A percentile compares a stretch with the other conserved stretches of the same genome.
phyloP scores from a whole-genome alignment of 2,113 vertebrate species.

The Gobiocypris rarus region DNA sequence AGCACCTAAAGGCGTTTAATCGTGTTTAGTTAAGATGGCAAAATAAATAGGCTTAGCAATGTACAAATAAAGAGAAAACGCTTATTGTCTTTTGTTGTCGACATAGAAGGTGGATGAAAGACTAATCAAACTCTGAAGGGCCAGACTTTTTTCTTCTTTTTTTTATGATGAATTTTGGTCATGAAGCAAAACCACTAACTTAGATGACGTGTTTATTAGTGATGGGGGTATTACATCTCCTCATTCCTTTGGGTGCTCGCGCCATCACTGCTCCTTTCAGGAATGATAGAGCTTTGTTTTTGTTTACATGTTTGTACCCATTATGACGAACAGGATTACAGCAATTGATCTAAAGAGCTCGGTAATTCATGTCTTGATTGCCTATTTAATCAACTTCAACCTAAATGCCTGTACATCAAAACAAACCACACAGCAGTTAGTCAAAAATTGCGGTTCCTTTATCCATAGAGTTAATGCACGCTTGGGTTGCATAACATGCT shows the following conservation, averaged over 20 bases:
- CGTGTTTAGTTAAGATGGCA: neutral
- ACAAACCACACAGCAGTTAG: slow-evolving; percentile 33
- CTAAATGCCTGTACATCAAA: slow-evolving; percentile 48
- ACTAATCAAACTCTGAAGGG: neutral
- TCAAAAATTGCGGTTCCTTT: neutral
- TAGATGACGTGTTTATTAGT: neutral
- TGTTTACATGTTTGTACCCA: slow-evolving; percentile 44
- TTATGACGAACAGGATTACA: slow-evolving; percentile 52
- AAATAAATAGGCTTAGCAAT: slow-evolving; percentile 23
- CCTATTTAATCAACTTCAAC: slow-evolving; percentile 55
- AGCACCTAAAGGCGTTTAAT: slow-evolving; percentile 13
- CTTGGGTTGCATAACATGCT: neutral
- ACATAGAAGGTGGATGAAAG: neutral
- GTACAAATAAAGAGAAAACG: neutral
- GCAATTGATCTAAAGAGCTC: slow-evolving; percentile 54
- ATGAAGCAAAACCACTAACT: neutral
- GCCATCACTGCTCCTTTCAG: slow-evolving; percentile 13
- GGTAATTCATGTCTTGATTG: slow-evolving; percentile 55
- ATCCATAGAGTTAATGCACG: neutral
- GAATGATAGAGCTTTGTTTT: slow-evolving; percentile 40
- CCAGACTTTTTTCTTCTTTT: neutral
- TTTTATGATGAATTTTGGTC: neutral
- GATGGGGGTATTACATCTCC: slow-evolving; percentile 19
- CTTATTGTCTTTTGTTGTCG: neutral
- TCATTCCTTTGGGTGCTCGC: neutral